Evolutionary conservation across 1,140 invertebrate species (phyloP).

Genomic region (Carposina sasakii): DNA sequence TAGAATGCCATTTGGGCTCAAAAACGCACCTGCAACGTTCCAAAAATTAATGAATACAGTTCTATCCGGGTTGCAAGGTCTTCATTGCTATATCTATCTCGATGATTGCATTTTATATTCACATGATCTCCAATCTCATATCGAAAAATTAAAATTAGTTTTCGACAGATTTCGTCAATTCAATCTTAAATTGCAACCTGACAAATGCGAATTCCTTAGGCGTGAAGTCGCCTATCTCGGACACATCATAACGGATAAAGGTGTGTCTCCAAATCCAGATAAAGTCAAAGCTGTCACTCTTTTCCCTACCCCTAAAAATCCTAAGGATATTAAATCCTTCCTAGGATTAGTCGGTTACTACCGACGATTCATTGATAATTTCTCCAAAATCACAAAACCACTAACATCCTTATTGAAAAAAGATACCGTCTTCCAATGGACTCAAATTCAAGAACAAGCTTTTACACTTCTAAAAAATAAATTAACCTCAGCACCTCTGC

Average conservation of each 20-base stretch:
- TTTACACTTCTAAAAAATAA: too few relatives aligned
- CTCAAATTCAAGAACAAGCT: too few relatives aligned
- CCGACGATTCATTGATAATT: slow-evolving; percentile 30
- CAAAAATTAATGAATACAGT: slow-evolving; percentile 32
- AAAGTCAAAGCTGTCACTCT: background rate
- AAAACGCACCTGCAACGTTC: slow-evolving; percentile 32
- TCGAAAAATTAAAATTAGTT: too few relatives aligned
- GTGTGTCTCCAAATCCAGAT: background rate
- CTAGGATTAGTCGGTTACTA: slow-evolving; percentile 37
- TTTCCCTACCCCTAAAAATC: background rate
- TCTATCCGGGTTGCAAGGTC: slow-evolving; percentile 22
- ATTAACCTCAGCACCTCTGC: too few relatives aligned
- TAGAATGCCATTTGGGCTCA: background rate
- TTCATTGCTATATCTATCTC: slow-evolving; percentile 50
- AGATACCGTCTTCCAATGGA: too few relatives aligned
- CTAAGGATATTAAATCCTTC: slow-evolving; percentile 20
- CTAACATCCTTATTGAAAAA: slow-evolving; percentile 34
- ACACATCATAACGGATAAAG: too few relatives aligned
- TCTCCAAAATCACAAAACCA: slow-evolving; percentile 33
- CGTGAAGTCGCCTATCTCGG: too few relatives aligned
- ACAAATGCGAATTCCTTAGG: too few relatives aligned
- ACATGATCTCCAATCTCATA: slow-evolving; percentile 29
- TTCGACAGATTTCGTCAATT: too few relatives aligned
- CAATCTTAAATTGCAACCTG: too few relatives aligned
- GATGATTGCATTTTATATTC: slow-evolving; percentile 55